phyloP scores from a whole-genome alignment of 2,113 vertebrate genomes.

The Chamaea fasciata region DNA sequence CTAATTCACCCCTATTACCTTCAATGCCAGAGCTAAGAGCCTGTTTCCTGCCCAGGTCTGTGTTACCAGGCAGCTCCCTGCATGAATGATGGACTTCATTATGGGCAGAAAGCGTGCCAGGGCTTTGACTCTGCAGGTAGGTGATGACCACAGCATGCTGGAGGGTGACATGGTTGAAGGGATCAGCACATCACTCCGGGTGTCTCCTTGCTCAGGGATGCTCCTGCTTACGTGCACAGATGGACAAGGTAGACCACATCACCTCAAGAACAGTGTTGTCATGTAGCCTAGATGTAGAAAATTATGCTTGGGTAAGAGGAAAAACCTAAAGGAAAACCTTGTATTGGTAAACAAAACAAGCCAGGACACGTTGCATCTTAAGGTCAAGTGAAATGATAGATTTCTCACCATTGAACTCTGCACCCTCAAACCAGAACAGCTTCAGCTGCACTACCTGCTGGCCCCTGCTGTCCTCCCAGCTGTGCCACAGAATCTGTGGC shows the following conservation, averaged over 20 bases:
- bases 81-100: background rate
- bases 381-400: background rate
- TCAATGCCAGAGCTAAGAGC: background rate
- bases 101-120: background rate
- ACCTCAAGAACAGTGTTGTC: background rate
- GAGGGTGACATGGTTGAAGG: background rate
- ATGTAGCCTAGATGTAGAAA: background rate
- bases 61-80: background rate
- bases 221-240: background rate
- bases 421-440: background rate
- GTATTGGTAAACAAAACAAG: background rate
- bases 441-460: background rate
- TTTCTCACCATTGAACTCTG: background rate
- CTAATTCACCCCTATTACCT: background rate
- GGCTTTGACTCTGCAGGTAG: background rate
- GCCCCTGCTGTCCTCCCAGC: background rate
- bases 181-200: fast-evolving
- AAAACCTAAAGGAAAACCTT: background rate
- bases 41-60: background rate
- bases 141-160: background rate
- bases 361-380: background rate
- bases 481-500: background rate
- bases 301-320: background rate
- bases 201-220: background rate
- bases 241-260: background rate